Evolutionary conservation across 2,888 invertebrate genomes (phyloP), one percentile per base, ranked within the genome.

Genomic region (Eulithis prunata): DNA sequence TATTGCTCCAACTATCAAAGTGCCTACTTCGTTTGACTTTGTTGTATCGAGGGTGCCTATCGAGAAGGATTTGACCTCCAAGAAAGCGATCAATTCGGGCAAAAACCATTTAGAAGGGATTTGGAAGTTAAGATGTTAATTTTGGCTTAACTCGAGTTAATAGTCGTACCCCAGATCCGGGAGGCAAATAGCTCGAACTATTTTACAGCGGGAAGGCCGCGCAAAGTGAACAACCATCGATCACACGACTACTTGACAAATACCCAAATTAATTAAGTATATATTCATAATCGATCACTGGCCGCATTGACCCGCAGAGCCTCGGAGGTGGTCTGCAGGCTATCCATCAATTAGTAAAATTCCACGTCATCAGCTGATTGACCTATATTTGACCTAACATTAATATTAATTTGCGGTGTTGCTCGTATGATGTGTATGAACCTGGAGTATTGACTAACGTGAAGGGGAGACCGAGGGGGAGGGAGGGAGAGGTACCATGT

Each of bases 281-380:
- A n/a, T n/a, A 46, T 46, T 55, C 45, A 51, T 21, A 52, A 62
- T 59, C 55, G 66, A 66, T 58, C 57, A 41, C n/a, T 28, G 45
- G 10, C 51, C 43, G 46, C n/a, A 10, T 41, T 45, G 46, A 36
- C 52, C 52, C 41, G 28, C 55, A 4, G 62, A 62, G n/a, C 60
- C 43, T 21, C 5, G 14, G 46, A 13, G 41, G 11, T 14, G 58
- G 53, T 47, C 60, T 46, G 64, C 46, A 56, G 51, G 41, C 57
- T n/a, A 67, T 67, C 63, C 67, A 60, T 67, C 67, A 67, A 63
- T 67, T 67, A 64, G 47, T 45, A 12, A 32, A 58, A 43, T 62
- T 57, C 47, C 61, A 51, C 21, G 62, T 14, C 56, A 57, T 60
- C 57, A 53, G 52, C 41, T 53, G 57, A 67, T 63, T 45, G 60